These are phyloP conservation scores for Neodiprion pinetum DNA, from an alignment of 1,140 invertebrate genomes.

Conservation along the genomic window DNA sequence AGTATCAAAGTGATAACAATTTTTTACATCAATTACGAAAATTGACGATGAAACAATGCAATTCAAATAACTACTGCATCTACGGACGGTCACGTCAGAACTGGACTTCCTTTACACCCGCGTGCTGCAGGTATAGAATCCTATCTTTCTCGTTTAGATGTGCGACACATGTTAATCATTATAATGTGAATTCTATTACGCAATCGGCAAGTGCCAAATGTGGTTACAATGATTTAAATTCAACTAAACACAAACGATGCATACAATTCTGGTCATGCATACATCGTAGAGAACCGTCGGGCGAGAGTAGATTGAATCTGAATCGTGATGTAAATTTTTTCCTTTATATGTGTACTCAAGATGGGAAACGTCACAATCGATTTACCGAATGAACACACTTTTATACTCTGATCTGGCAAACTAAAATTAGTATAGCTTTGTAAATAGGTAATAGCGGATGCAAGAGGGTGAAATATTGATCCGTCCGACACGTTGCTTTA, in stretches of 20 bases:
- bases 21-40: not conserved
- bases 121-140: not conserved
- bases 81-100: not conserved
- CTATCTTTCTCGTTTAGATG: not conserved
- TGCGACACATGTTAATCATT: not conserved
- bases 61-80: not conserved
- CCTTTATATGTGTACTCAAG: too few relatives aligned
- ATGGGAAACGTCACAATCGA: not conserved
- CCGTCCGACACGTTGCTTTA: constrained; percentile 23
- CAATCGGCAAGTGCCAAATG: not conserved
- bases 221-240: not conserved
- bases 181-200: not conserved
- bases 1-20: not conserved
- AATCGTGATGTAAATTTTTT: too few relatives aligned
- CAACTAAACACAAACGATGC: not conserved
- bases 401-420: constrained; percentile 19
- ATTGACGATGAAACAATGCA: not conserved
- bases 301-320: too few relatives aligned
- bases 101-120: not conserved
- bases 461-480: constrained; percentile 46
- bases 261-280: not conserved
- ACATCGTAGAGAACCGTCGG: not conserved
- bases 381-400: constrained; percentile 25
- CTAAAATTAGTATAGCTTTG: constrained; percentile 13
- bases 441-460: constrained; percentile 23